Evolutionary conservation across 2,113 vertebrate species (phyloP).

Genomic region (Poecilia latipinna): DNA sequence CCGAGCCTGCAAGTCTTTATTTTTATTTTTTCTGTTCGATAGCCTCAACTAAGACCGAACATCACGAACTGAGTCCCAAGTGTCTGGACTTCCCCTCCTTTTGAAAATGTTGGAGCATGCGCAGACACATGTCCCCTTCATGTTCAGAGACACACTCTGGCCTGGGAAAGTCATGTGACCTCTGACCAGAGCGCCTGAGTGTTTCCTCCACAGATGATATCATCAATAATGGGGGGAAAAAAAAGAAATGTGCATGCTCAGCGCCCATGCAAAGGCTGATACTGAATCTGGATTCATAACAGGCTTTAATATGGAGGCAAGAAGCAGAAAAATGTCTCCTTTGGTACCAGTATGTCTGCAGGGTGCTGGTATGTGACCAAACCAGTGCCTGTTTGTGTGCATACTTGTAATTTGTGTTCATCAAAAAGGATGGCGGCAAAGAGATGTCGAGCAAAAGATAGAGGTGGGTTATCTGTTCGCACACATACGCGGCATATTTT

Average conservation of each 20-base stretch:
- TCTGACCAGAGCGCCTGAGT: constrained; percentile 63
- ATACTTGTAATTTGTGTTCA: constrained; percentile 31
- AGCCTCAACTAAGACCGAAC: constrained; percentile 38
- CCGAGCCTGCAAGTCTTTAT: constrained; percentile 59
- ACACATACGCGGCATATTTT: constrained; percentile 28
- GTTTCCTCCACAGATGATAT: constrained; percentile 75
- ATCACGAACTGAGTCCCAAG: constrained; percentile 50
- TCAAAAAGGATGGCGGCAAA: not conserved
- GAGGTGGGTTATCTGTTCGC: constrained; percentile 18
- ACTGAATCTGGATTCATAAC: constrained; percentile 29
- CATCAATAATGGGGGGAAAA: constrained; percentile 63
- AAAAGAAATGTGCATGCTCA: constrained; percentile 56
- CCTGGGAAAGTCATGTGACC: constrained; percentile 83
- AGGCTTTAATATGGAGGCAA: constrained; percentile 21
- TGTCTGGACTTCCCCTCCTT: constrained; percentile 59
- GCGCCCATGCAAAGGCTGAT: constrained; percentile 19
- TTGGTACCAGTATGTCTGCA: constrained; percentile 34
- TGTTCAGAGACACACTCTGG: constrained; percentile 69
- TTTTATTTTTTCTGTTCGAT: constrained; percentile 47
- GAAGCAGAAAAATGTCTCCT: constrained; percentile 25
- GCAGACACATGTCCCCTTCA: constrained; percentile 41
- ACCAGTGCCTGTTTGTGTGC: constrained; percentile 57
- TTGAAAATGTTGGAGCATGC: constrained; percentile 10
- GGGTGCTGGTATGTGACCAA: constrained; percentile 64
- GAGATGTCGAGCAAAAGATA: constrained; percentile 30